phyloP scores from a whole-genome alignment of 1,140 invertebrate genomes.

The Trichomalopsis sarcophagae region DNA sequence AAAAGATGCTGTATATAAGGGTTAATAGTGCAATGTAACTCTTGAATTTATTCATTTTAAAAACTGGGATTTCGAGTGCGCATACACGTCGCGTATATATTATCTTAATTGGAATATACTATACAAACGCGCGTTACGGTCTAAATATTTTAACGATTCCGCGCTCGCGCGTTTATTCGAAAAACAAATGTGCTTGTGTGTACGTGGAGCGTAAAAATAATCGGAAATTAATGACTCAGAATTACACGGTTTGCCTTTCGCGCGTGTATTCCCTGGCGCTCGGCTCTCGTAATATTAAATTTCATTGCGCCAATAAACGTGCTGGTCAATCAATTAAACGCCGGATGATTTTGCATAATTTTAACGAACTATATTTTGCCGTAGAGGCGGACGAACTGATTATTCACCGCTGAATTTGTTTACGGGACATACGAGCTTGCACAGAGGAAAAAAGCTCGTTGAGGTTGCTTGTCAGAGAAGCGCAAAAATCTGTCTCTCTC shows the following conservation, averaged over 20 bases:
- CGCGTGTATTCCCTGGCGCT: no score
- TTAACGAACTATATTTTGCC: not conserved
- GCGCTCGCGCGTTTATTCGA: not conserved
- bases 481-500: no score
- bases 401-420: not conserved
- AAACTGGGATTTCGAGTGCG: not conserved
- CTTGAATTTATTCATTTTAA: not conserved
- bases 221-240: not conserved
- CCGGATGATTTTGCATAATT: not conserved
- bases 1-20: not conserved
- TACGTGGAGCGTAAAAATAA: not conserved
- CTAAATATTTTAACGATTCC: no score
- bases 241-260: not conserved
- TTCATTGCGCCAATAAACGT: not conserved
- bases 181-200: not conserved
- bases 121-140: no score
- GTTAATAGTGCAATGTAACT: not conserved
- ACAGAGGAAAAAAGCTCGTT: no score
- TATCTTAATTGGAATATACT: not conserved
- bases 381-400: not conserved
- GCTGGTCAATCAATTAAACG: not conserved
- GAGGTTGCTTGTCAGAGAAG: no score
- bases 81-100: not conserved
- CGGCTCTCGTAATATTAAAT: not conserved
- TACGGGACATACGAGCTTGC: not conserved